Conservation (phyloP, 2,113 vertebrate species). For the Ammospiza caudacuta region DNA sequence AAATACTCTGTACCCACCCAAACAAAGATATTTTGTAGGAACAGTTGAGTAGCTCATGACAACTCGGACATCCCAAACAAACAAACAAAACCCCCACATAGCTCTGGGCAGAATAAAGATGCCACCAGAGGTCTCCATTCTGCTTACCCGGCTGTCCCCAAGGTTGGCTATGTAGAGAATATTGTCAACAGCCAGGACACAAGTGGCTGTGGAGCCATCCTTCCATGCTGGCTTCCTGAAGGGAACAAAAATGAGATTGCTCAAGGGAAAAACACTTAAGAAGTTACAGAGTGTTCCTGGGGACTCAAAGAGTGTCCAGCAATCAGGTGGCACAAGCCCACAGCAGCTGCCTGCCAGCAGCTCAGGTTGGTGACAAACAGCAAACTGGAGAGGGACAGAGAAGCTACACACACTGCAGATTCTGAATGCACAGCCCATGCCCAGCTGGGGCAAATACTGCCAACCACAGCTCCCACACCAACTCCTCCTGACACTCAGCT, state of each 20-base stretch:
- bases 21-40: not conserved
- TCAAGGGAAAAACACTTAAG: not conserved
- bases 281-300: not conserved
- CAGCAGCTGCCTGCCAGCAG: not conserved
- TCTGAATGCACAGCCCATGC: not conserved
- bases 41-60: not conserved
- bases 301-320: not conserved
- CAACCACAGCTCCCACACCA: not conserved
- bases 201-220: conserved; percentile 95
- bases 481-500: not conserved
- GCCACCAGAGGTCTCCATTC: not conserved
- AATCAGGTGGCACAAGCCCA: not conserved
- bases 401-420: not conserved
- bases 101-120: rapidly evolving
- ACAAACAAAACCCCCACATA: not conserved
- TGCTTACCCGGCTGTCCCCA: conserved; percentile 92
- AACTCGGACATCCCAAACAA: not conserved
- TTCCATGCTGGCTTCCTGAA: conserved; percentile 96
- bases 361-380: not conserved
- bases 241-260: not conserved
- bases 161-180: conserved; percentile 92
- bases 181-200: conserved; percentile 88
- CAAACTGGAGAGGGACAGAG: not conserved
- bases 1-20: not conserved
- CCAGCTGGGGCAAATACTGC: not conserved